Percentiles rank a stretch among this genome's conserved stretches.
Conservation (phyloP, 2,888 invertebrate genomes). For the Entomobrya multifasciata region DNA sequence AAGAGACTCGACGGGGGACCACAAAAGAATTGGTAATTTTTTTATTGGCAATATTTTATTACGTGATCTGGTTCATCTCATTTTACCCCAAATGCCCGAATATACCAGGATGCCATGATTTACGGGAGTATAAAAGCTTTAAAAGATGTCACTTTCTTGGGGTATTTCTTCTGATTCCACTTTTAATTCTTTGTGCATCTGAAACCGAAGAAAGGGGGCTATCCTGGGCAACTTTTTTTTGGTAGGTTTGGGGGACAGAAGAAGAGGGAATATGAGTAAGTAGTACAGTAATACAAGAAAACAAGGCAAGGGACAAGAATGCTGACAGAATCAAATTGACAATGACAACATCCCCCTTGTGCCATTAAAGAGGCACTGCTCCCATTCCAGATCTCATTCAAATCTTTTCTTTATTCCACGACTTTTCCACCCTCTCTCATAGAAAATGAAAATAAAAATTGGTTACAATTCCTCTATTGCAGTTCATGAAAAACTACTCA, state of each 20-base stretch:
- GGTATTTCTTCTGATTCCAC: not conserved
- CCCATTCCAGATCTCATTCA: slow-evolving; percentile 22
- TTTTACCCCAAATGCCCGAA: not conserved
- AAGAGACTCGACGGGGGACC: too few relatives aligned
- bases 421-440: not conserved
- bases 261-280: not conserved
- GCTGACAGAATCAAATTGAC: slow-evolving; percentile 74
- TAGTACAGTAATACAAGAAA: not conserved
- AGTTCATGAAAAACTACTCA: too few relatives aligned
- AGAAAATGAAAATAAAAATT: too few relatives aligned
- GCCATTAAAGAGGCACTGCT: slow-evolving; percentile 40
- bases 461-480: too few relatives aligned
- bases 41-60: not conserved
- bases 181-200: not conserved
- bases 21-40: not conserved
- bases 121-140: not conserved
- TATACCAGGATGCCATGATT: not conserved
- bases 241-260: not conserved
- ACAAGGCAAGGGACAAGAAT: slow-evolving; percentile 61
- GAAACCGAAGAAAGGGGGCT: too few relatives aligned
- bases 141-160: not conserved
- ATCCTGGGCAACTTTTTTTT: not conserved
- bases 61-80: not conserved
- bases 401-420: not conserved
- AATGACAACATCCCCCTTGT: slow-evolving; percentile 49